Percentiles rank a stretch among this genome's conserved stretches.
Conservation (phyloP, 2,797 vertebrate species). For the Synaphobranchus kaupii region DNA sequence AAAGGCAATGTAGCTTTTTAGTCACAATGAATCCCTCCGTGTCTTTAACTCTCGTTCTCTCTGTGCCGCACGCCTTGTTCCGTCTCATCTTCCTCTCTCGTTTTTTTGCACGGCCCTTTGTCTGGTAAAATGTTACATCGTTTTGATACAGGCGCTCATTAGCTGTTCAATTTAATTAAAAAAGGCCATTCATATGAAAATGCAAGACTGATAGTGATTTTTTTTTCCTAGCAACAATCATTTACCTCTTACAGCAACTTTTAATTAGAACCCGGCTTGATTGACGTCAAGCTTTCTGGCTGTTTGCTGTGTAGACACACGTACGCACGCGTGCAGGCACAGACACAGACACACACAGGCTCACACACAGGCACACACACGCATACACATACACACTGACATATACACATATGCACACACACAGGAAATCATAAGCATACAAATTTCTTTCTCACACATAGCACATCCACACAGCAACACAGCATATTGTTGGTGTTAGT, state of each 20-base stretch:
- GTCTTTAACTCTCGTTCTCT: constrained; percentile 42
- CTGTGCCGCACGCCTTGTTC: constrained; percentile 24
- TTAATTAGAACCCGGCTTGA: constrained; percentile 82
- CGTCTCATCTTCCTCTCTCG: constrained; percentile 57
- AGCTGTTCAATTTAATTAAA: constrained; percentile 86
- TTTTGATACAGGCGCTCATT: constrained; percentile 83
- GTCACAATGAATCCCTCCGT: constrained; percentile 61
- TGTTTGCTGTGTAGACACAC: constrained; percentile 51
- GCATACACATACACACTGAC: background rate
- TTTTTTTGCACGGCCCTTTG: constrained; percentile 71
- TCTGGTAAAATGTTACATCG: constrained; percentile 80
- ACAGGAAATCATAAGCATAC: background rate
- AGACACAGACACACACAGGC: background rate
- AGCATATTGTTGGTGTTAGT: background rate
- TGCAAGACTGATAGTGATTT: constrained; percentile 78
- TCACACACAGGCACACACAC: background rate
- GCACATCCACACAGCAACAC: background rate
- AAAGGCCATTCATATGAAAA: constrained; percentile 86
- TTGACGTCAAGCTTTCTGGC: constrained; percentile 74
- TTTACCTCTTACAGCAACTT: constrained; percentile 75
- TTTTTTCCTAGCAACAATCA: constrained; percentile 73
- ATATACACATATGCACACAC: background rate
- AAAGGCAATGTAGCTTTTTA: constrained; percentile 74
- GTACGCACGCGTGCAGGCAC: background rate
- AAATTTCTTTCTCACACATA: background rate